Base-by-base conservation (phyloP, 1,140 invertebrate species). In the Delia radicum region DNA sequence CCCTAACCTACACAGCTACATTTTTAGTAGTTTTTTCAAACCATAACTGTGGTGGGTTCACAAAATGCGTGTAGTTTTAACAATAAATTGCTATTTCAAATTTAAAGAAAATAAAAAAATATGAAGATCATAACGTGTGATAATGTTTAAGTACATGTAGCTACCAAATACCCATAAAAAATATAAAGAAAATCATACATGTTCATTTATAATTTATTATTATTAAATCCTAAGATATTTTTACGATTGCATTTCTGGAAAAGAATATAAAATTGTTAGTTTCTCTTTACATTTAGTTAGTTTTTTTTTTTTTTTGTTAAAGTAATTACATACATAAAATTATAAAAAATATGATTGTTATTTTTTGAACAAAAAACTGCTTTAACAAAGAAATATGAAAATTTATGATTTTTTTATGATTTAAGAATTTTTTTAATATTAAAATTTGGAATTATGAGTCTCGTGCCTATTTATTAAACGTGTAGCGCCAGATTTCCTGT, bases 401-500 rank as follows among this genome's bases (percentile, higher is more conserved):
- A 55, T 21, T 21, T 21, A 55, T 55, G 46, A 15, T 55, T 21
- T 55, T 55, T 3, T 55, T 55, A 21, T n/a, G 48, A 6, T 55
- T 21, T 21, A 21, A 21, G 48, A 7, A 21, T 55, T 7, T n/a
- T n/a, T 55, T 55, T 18, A 21, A 55, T 1, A 24, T 0, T 48
- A 48, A 6, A 48, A 15, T 13, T 2, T 42, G 37, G 3, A 13
- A 1, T 55, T 55, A n/a, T 55, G 10, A 55, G 63, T 10, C 21
- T 69, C n/a, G 65, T 18, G 18, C 24, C 24, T 18, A 24, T 12
- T 3, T 2, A 31, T 28, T 2, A 7, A 10, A 69, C 65, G 65
- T 69, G 65, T 69, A 69, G 65, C 65, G 65, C 65, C 65, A 69
- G 29, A 37, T 18, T 69, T 69, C 65, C 65, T 69, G 65, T 18